Conservation (phyloP, 2,797 vertebrate genomes). For the Tokudaia tokunoshimensis region DNA sequence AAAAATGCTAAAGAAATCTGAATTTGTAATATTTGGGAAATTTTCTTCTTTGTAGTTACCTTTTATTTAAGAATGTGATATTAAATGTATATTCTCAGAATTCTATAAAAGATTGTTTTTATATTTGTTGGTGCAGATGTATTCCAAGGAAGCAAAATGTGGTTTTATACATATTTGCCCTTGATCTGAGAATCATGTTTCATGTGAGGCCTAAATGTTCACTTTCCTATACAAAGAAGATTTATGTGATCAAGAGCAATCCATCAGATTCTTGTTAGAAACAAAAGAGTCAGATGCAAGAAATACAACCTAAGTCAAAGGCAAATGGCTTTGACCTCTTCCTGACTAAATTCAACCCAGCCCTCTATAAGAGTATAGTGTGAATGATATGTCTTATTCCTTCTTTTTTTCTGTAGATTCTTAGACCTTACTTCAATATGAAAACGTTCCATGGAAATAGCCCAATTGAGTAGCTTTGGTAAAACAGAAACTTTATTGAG, state of each 20-base stretch:
- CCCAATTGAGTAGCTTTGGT: neutral
- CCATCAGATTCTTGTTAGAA: neutral
- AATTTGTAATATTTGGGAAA: neutral
- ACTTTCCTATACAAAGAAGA: neutral
- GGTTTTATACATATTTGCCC: neutral
- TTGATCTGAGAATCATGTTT: neutral
- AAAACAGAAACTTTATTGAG: neutral
- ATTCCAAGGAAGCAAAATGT: neutral
- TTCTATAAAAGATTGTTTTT: neutral
- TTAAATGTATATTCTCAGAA: neutral
- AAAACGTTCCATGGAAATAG: neutral
- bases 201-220: neutral
- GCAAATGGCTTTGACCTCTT: neutral
- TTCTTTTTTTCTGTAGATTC: neutral
- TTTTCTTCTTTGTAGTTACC: neutral
- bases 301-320: constrained; percentile 31
- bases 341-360: neutral
- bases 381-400: neutral
- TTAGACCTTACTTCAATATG: neutral
- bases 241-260: neutral
- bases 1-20: neutral
- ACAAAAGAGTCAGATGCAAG: neutral
- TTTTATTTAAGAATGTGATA: neutral
- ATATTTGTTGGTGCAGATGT: neutral
- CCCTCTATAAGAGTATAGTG: neutral